A percentile compares a stretch with the other conserved stretches of the same genome.
Conservation (phyloP, 2,888 invertebrate genomes). For the Beris morrisii region DNA sequence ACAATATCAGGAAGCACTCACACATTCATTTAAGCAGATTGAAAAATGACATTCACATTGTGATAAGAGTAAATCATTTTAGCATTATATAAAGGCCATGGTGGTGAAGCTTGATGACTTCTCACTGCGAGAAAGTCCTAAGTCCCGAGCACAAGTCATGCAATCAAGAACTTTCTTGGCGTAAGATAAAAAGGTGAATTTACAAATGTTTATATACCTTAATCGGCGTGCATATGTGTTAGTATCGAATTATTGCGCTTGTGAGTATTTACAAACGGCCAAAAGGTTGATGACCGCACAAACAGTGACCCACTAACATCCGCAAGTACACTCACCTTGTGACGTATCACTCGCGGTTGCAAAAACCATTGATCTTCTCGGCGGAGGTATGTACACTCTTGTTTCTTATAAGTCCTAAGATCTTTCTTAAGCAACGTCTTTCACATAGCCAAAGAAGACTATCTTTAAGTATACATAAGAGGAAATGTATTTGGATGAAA, state of each 20-base stretch:
- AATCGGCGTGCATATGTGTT: too few species aligned
- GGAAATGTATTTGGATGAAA: too few species aligned
- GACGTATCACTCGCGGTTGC: slow-evolving; percentile 51
- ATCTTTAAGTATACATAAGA: too few species aligned
- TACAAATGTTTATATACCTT: too few species aligned
- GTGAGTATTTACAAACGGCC: slow-evolving; percentile 48
- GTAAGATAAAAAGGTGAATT: too few species aligned
- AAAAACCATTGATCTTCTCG: slow-evolving; percentile 40
- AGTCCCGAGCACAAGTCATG: background rate
- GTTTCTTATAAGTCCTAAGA: too few species aligned
- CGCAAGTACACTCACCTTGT: slow-evolving; percentile 58
- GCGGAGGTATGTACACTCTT: background rate
- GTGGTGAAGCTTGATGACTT: slow-evolving; percentile 29
- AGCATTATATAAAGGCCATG: slow-evolving; percentile 13
- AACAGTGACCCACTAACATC: slow-evolving; percentile 59
- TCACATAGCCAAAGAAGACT: too few species aligned
- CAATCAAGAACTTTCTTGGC: too few species aligned
- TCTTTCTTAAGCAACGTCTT: too few species aligned
- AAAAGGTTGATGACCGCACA: slow-evolving; percentile 57
- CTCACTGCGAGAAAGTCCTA: slow-evolving; percentile 32
- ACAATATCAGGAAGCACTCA: too few species aligned
- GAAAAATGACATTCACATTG: slow-evolving; percentile 22
- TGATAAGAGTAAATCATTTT: slow-evolving; percentile 31
- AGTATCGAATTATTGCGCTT: background rate
- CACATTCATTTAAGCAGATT: too few species aligned